A percentile compares a stretch with the other conserved stretches of the same genome.
phyloP scores from a whole-genome alignment of 64 coral and sea anemone species.

The Astreopora myriophthalma region DNA sequence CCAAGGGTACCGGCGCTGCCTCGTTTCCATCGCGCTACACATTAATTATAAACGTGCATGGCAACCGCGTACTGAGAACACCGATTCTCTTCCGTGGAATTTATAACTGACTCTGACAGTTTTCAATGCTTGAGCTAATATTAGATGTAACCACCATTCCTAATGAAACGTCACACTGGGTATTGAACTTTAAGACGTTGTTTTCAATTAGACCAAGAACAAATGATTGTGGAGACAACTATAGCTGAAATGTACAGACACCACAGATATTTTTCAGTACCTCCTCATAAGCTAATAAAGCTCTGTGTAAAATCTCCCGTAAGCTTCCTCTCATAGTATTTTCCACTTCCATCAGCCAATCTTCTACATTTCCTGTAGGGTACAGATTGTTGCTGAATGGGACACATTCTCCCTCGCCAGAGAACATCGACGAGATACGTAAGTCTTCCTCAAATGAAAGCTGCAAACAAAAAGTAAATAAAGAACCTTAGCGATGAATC shows the following conservation, averaged over 20 bases:
- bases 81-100: too few species aligned
- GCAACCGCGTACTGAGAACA: too few species aligned
- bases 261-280: not conserved
- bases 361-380: constrained; percentile 96
- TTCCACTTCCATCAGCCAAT: constrained; percentile 98
- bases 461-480: not conserved
- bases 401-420: constrained; percentile 94
- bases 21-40: too few species aligned
- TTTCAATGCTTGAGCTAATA: too few species aligned
- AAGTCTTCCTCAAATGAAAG: constrained; percentile 96
- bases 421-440: constrained; percentile 97
- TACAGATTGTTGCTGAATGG: constrained; percentile 87
- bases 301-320: constrained; percentile 80
- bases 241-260: not conserved
- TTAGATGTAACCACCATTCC: too few species aligned
- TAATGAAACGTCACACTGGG: too few species aligned
- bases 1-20: too few species aligned
- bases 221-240: too few species aligned
- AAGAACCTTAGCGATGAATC: not conserved
- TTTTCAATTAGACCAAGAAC: too few species aligned
- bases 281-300: constrained; percentile 64
- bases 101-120: too few species aligned
- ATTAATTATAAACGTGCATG: too few species aligned
- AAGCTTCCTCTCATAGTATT: constrained; percentile 91
- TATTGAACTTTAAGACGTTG: too few species aligned